phyloP scores from a whole-genome alignment of 2,888 invertebrate genomes.

The Hemicrepidius hirtus region DNA sequence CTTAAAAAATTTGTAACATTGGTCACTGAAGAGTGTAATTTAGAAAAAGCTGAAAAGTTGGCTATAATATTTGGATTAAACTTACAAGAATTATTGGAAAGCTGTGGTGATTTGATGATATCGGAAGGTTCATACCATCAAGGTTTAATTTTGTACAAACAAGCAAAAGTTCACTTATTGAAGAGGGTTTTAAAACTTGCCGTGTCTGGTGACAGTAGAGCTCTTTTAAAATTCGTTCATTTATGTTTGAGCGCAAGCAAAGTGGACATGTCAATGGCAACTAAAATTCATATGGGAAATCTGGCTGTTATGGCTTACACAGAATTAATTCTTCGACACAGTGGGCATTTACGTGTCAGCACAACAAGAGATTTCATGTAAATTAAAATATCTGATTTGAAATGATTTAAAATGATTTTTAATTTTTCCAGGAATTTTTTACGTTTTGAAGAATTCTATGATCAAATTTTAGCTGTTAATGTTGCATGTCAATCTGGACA shows the following conservation, averaged over 20 bases:
- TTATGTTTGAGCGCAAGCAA: constrained; percentile 75
- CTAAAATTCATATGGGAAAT: constrained; percentile 79
- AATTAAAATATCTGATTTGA: constrained; percentile 65
- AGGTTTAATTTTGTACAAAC: constrained; percentile 87
- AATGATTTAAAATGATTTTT: too few species aligned
- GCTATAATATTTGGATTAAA: constrained; percentile 78
- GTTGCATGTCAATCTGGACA: constrained; percentile 79
- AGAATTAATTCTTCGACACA: constrained; percentile 73
- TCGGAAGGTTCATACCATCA: constrained; percentile 83
- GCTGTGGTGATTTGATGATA: constrained; percentile 88
- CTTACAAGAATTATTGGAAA: constrained; percentile 81
- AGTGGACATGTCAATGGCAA: constrained; percentile 76
- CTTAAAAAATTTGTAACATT: constrained; percentile 75
- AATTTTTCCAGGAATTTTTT: constrained; percentile 74
- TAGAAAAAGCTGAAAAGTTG: constrained; percentile 76
- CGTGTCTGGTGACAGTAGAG: constrained; percentile 77
- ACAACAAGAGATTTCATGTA: constrained; percentile 74
- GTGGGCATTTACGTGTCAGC: constrained; percentile 65
- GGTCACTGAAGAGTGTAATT: constrained; percentile 74
- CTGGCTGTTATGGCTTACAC: constrained; percentile 80
- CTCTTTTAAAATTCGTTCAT: constrained; percentile 77
- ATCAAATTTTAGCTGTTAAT: constrained; percentile 78
- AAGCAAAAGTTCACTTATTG: constrained; percentile 74
- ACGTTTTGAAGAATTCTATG: constrained; percentile 78
- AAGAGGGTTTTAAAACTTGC: constrained; percentile 79